Evolutionary conservation across 2,888 invertebrate genomes (phyloP).

Genomic region (Hirtodrosophila duncani): DNA sequence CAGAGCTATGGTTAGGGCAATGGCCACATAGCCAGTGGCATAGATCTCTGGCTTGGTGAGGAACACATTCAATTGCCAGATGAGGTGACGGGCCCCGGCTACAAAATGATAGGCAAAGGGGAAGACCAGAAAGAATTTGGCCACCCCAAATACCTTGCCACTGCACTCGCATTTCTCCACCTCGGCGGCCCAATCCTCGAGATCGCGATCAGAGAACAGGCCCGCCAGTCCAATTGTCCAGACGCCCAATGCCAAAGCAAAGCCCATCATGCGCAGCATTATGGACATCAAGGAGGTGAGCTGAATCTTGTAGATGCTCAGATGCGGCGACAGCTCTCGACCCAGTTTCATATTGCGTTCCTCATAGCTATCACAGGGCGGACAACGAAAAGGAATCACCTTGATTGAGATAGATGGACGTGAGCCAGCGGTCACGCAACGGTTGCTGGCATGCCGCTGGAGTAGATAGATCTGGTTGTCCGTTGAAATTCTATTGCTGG

Average conservation of each 20-base stretch:
- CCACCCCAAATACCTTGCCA: neutral
- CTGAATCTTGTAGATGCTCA: constrained; percentile 45
- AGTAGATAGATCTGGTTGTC: too few species aligned
- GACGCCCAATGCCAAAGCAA: constrained; percentile 24
- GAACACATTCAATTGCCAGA: constrained; percentile 48
- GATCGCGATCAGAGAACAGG: constrained; percentile 9
- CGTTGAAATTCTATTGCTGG: too few species aligned
- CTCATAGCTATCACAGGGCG: constrained; percentile 21
- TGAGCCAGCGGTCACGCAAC: too few species aligned
- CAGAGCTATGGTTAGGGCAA: constrained; percentile 27
- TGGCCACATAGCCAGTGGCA: constrained; percentile 43
- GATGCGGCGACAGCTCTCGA: constrained; percentile 40
- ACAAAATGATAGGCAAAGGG: constrained; percentile 53
- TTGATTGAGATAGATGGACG: constrained; percentile 28
- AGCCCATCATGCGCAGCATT: constrained; percentile 38
- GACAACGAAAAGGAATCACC: constrained; percentile 15
- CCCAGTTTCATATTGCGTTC: constrained; percentile 37
- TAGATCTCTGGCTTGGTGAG: constrained; percentile 42
- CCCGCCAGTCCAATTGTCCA: constrained; percentile 42
- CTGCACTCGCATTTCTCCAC: constrained; percentile 19
- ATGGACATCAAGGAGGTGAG: constrained; percentile 52
- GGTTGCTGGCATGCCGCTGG: too few species aligned
- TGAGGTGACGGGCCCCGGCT: constrained; percentile 42
- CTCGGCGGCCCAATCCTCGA: constrained; percentile 29
- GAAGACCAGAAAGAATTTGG: constrained; percentile 30